Percentiles rank a stretch among this genome's conserved stretches.
phyloP scores from a whole-genome alignment of 1,140 invertebrate genomes.

The Drosophila chauvacae region DNA sequence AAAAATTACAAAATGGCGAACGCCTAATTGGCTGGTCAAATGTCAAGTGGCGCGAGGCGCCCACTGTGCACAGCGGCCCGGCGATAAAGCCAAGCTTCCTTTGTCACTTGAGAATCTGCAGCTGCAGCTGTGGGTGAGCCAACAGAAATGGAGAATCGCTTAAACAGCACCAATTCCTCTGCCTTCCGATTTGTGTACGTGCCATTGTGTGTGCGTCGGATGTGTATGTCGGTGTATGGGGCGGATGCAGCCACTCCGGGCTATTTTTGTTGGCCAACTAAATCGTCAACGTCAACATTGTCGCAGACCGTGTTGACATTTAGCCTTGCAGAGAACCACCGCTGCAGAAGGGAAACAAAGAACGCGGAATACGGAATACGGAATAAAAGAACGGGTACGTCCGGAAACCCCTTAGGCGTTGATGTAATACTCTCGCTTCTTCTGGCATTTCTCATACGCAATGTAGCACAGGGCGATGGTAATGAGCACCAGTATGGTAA shows the following conservation, averaged over 20 bases:
- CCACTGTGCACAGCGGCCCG: conserved; percentile 40
- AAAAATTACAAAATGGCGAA: conserved; percentile 20
- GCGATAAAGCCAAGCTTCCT: conserved; percentile 26
- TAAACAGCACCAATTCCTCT: conserved; percentile 54
- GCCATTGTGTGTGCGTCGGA: conserved; percentile 18
- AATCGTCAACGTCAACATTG: conserved; percentile 79
- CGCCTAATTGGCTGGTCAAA: conserved; percentile 44
- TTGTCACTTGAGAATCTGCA: conserved; percentile 40
- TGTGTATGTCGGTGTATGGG: conserved; percentile 8
- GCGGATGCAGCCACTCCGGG: conserved; percentile 24
- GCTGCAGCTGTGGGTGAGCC: conserved; percentile 27
- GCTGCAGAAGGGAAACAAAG: conserved; percentile 27
- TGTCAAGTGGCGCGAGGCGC: conserved; percentile 25
- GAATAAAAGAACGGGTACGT: conserved; percentile 1
- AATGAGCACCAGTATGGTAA: conserved; percentile 91
- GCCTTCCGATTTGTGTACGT: conserved; percentile 41
- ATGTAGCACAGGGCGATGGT: conserved; percentile 92
- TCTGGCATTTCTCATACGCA: conserved; percentile 90
- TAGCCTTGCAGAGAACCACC: conserved; percentile 50
- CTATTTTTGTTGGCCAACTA: conserved; percentile 64
- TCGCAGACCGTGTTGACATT: conserved; percentile 70
- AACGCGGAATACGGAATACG: neutral
- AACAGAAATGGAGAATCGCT: conserved; percentile 58
- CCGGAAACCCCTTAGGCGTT: conserved; percentile 73
- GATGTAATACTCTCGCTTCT: conserved; percentile 85